Evolutionary conservation across 1,140 invertebrate genomes (phyloP), one percentile per base, ranked within the genome.

Genomic region (Druon quercuslanigerum): DNA sequence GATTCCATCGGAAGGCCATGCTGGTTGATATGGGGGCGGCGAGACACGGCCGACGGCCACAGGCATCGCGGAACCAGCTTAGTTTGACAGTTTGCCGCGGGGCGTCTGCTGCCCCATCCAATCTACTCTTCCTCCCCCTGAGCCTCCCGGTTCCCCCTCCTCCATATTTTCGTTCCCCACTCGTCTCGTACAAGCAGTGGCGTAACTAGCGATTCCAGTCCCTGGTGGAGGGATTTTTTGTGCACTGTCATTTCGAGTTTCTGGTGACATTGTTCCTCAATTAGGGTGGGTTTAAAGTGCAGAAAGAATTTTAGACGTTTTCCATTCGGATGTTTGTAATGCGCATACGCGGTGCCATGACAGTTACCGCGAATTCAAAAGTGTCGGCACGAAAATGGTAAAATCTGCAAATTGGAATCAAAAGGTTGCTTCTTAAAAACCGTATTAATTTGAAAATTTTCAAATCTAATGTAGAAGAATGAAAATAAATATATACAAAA

Each of bases 31-130:
- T 83, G 82, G 82, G 82, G 87, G 83, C 85, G 60, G 60, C 60
- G 60, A 66, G 60, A 66, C 60, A 66, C 60, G 81, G 80, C 76
- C 82, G 82, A 86, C 83, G 78, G 79, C 83, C 82, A 77, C 80
- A 82, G 81, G 82, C 83, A 74, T 87, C 84, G 80, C 82, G 83
- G 83, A 86, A 83, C 87, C 87, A 84, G 84, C 84, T 87, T 89
- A 89, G 89, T 90, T 90, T 90, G 89, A 89, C 88, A 89, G 87
- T 87, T 89, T 90, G 88, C 88, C 89, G 87, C 88, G 87, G 88
- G 89, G 88, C 86, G 88, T 90, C 88, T 85, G 84, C 86, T 87
- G 87, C 88, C 88, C 87, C 88, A 88, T 87, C 88, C 88, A 89
- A 73, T 83, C 81, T 78, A 82, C 77, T 83, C 82, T 82, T 78